phyloP scores from a whole-genome alignment of 2,113 vertebrate species.

The Ranitomeya variabilis region DNA sequence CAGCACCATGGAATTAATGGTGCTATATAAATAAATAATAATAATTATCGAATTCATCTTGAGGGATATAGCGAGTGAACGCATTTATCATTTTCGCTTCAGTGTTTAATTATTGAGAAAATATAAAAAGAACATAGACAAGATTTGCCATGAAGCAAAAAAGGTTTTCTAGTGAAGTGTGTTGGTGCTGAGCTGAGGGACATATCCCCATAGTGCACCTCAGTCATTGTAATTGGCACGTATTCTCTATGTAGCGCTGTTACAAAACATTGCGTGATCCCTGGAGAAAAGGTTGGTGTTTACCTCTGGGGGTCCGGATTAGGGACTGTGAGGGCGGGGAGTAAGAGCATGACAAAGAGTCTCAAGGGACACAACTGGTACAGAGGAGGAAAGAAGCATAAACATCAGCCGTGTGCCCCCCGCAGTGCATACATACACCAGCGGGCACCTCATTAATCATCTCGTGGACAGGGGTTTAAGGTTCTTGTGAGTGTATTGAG shows the following conservation, averaged over 20 bases:
- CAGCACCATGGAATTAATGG: no score
- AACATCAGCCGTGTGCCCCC: background rate
- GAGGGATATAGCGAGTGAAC: background rate
- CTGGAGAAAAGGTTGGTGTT: background rate
- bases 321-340: background rate
- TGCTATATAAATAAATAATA: no score
- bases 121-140: background rate
- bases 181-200: background rate
- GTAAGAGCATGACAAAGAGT: background rate
- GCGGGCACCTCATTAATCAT: background rate
- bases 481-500: background rate
- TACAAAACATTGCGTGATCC: background rate
- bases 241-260: background rate
- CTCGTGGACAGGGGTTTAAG: background rate
- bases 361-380: background rate
- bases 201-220: background rate
- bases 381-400: background rate
- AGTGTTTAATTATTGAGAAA: background rate
- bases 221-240: conserved; percentile 20
- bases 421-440: background rate
- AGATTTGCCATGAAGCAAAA: background rate
- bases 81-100: background rate
- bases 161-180: background rate
- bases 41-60: background rate
- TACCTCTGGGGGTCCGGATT: background rate